phyloP scores from a whole-genome alignment of 2,888 invertebrate genomes.

The Tryphoninae sp. region DNA sequence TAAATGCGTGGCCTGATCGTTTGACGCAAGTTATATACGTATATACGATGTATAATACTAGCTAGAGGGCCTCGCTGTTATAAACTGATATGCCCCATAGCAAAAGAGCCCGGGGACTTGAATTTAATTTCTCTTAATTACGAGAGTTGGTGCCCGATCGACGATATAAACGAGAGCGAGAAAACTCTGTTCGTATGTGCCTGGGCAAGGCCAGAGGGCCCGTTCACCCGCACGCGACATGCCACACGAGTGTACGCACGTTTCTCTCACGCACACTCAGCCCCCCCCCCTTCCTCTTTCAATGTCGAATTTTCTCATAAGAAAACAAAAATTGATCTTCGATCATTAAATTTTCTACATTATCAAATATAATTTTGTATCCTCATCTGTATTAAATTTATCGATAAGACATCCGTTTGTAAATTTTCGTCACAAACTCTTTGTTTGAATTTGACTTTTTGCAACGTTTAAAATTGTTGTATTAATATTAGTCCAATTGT shows the following conservation, averaged over 20 bases:
- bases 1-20: not conserved
- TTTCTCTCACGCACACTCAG: too few relatives aligned
- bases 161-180: constrained; percentile 56
- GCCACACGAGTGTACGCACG: not conserved
- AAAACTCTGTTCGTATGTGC: constrained; percentile 35
- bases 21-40: not conserved
- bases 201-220: constrained; percentile 38
- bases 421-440: too few relatives aligned
- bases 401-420: not conserved
- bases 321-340: too few relatives aligned
- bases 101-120: constrained; percentile 42
- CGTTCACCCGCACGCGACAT: constrained; percentile 62
- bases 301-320: too few relatives aligned
- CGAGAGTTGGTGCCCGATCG: constrained; percentile 56
- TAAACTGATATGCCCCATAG: not conserved
- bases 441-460: too few relatives aligned
- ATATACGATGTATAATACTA: not conserved
- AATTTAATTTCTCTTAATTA: constrained; percentile 62
- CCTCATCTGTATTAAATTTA: not conserved
- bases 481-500: too few relatives aligned
- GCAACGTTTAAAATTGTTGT: too few relatives aligned
- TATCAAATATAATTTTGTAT: not conserved
- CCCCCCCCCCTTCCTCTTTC: too few relatives aligned
- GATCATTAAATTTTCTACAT: too few relatives aligned
- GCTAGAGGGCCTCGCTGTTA: not conserved